Evolutionary conservation across 2,888 invertebrate species (phyloP), one percentile per base, ranked within the genome.

Genomic region (Melanchra persicariae): DNA sequence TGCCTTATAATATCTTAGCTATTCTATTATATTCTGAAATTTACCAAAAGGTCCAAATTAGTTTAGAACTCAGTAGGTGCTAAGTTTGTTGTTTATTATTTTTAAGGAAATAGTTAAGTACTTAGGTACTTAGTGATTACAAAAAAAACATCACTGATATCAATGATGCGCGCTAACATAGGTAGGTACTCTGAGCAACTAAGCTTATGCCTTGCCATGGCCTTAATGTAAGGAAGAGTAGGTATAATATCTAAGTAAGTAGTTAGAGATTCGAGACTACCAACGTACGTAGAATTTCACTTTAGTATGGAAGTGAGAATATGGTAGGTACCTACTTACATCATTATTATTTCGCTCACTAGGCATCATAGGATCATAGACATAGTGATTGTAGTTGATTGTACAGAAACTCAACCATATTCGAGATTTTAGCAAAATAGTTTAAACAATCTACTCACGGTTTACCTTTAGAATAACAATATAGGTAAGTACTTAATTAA

Each of bases 181-280:
- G 30, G 30, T 30, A 30, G 4, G n/a, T 58, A 52, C 49, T 76
- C 26, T 40, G 15, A 40, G 40, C 40, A 40, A 40, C 40, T 43
- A 45, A 57, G 37, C 75, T 60, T 40, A 62, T n/a, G n/a, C 37
- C 68, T 60, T 60, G 74, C 19, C 60, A 22, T 79, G 74, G 12
- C 74, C 64, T 74, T 79, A 79, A 76, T 73, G 63, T 22, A 26
- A 79, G 74, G 59, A 73, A 79, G 43, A 76, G 60, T 61, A 34
- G 34, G 19, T 30, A 55, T 70, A 69, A 54, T 74, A 78, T 58
- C 45, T 58, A 26, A 43, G 78, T 58, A 26, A 43, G 78, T 49
- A 55, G 70, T 49, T 43, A 74, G n/a, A 30, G 8, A 37, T 19
- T 59, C 30, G 19, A 70, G 26, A 47, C n/a, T 52, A 40, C 22